These are phyloP conservation scores for Porites lutea DNA, from an alignment of 64 coral and sea anemone genomes.

Conservation along the genomic window DNA sequence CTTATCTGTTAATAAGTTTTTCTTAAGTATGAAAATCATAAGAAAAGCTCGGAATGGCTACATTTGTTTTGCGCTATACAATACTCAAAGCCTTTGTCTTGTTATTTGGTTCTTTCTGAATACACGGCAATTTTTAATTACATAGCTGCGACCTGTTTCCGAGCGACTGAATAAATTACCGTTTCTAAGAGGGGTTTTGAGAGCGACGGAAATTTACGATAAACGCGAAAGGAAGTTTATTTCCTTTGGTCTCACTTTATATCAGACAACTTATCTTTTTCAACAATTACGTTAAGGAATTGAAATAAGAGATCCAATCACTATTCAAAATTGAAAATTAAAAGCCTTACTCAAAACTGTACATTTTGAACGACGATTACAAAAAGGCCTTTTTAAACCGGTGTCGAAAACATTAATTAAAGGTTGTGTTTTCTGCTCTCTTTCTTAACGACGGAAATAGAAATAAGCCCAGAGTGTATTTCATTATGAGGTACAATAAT, in stretches of 20 bases:
- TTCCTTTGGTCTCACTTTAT: not conserved
- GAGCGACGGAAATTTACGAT: not conserved
- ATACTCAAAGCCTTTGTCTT: slow-evolving; percentile 51
- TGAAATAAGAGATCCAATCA: not conserved
- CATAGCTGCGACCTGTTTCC: slow-evolving; percentile 82
- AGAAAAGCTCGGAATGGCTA: slow-evolving; percentile 37
- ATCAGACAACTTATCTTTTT: not conserved
- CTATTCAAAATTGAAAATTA: not conserved
- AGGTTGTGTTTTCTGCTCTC: not conserved
- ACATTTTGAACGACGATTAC: slow-evolving; percentile 2
- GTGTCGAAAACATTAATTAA: not conserved
- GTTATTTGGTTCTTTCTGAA: slow-evolving; percentile 68
- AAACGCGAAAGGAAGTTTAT: slow-evolving; percentile 6
- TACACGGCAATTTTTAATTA: slow-evolving; percentile 60
- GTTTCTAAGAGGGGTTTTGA: slow-evolving; percentile 67
- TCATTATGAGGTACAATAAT: not conserved
- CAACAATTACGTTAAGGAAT: not conserved
- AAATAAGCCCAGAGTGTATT: not conserved
- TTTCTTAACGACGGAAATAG: slow-evolving; percentile 20
- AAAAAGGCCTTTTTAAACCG: not conserved
- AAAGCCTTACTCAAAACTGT: not conserved
- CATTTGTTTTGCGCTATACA: slow-evolving; percentile 32
- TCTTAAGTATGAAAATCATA: slow-evolving; percentile 33
- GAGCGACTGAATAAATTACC: slow-evolving; percentile 93
- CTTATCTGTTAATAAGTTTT: not conserved